A percentile compares a stretch with the other conserved stretches of the same genome.
These are phyloP conservation scores for Leptothorax acervorum DNA, from an alignment of 2,888 invertebrate species.

Conservation along the genomic window DNA sequence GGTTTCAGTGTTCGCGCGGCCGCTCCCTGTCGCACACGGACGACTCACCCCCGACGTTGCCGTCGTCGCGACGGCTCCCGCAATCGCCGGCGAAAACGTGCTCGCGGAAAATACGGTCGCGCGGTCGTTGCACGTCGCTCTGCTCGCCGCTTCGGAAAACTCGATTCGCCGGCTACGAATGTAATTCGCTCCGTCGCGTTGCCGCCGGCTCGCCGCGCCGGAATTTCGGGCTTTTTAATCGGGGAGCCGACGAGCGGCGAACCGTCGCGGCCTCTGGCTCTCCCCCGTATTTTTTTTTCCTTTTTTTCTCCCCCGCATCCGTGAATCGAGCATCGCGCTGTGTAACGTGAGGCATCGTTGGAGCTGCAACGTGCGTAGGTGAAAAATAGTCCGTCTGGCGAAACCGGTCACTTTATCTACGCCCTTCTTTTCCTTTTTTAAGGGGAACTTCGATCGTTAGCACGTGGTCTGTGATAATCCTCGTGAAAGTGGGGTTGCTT, in stretches of 20 bases:
- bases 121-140: conserved; percentile 28
- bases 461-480: conserved; percentile 57
- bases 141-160: conserved; percentile 31
- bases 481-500: conserved; percentile 54
- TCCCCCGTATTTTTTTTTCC: not conserved
- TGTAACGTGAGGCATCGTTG: conserved; percentile 32
- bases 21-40: conserved; percentile 84
- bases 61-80: conserved; percentile 73
- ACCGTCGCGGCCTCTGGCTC: conserved; percentile 30
- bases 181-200: conserved; percentile 29
- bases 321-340: conserved; percentile 33
- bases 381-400: conserved; percentile 41
- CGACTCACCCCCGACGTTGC: conserved; percentile 71
- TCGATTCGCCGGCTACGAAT: conserved; percentile 55
- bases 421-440: conserved; percentile 8
- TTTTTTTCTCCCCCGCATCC: not conserved
- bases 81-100: conserved; percentile 73
- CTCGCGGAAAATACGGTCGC: conserved; percentile 69
- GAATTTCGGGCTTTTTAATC: conserved; percentile 51
- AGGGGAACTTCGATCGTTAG: conserved; percentile 46
- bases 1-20: conserved; percentile 84
- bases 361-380: conserved; percentile 19
- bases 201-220: conserved; percentile 19
- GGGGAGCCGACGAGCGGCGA: conserved; percentile 25
- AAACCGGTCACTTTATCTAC: conserved; percentile 19